These are phyloP conservation scores for Thomomys bottae DNA, from an alignment of 2,113 vertebrate species.

Conservation along the genomic window DNA sequence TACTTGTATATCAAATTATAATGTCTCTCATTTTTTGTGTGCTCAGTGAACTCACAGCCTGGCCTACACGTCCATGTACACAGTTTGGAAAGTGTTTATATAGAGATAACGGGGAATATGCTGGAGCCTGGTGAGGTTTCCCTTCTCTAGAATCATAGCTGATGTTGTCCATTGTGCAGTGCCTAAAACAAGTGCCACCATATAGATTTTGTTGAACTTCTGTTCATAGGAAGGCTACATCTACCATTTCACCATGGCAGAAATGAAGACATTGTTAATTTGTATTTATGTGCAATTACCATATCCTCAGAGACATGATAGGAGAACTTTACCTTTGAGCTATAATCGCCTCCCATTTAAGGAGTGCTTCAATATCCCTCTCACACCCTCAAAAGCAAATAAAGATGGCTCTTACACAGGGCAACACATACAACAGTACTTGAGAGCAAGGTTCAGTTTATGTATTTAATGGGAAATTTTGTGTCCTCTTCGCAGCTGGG, in stretches of 20 bases:
- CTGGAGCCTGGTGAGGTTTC: background rate
- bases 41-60: background rate
- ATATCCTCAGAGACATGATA: background rate
- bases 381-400: background rate
- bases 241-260: background rate
- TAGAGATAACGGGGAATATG: background rate
- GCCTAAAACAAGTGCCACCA: background rate
- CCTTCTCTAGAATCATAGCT: background rate
- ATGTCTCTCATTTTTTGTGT: background rate
- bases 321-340: background rate
- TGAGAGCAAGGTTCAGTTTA: slow-evolving; percentile 10
- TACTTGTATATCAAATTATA: background rate
- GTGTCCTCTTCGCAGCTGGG: background rate
- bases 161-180: background rate
- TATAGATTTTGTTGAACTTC: slow-evolving; percentile 23
- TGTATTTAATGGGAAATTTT: background rate
- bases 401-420: background rate
- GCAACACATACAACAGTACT: slow-evolving; percentile 7
- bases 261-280: slow-evolving; percentile 37
- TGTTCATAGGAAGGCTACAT: background rate
- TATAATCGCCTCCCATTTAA: background rate
- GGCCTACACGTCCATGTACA: background rate
- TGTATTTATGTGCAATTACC: slow-evolving; percentile 50
- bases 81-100: background rate
- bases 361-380: background rate